Conservation (phyloP, 2,888 invertebrate species). For the Patella depressa region DNA sequence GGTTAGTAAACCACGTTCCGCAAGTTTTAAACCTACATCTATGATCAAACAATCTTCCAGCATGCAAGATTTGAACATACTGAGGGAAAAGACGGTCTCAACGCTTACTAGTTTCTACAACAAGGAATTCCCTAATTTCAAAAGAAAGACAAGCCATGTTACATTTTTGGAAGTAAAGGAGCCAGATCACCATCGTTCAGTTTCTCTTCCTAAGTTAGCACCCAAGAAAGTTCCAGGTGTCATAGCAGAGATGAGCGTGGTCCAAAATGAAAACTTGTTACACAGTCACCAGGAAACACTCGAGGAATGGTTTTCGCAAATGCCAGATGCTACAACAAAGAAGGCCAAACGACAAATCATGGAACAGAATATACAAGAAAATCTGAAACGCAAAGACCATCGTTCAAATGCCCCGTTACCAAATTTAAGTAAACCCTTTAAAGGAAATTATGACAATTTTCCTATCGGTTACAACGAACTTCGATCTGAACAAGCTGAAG, state of each 20-base stretch:
- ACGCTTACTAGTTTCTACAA: not conserved
- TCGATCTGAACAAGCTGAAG: not conserved
- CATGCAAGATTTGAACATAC: not conserved
- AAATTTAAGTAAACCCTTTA: not conserved
- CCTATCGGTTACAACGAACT: not conserved
- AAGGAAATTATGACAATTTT: not conserved
- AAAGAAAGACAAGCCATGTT: not conserved
- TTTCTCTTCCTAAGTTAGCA: not conserved
- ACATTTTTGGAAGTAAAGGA: not conserved
- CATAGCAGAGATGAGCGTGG: not conserved
- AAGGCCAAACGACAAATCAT: not conserved
- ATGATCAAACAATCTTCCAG: not conserved
- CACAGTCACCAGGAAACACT: not conserved
- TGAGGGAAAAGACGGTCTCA: not conserved
- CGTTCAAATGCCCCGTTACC: not conserved
- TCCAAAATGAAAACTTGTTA: not conserved
- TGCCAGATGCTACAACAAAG: not conserved
- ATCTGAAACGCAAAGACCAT: not conserved
- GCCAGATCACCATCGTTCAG: not conserved
- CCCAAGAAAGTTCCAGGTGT: not conserved
- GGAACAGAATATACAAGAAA: constrained; percentile 7
- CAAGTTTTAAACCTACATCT: not conserved
- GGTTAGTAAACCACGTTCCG: not conserved
- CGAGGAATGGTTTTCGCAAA: constrained; percentile 3
- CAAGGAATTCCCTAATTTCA: not conserved